Conservation (phyloP, 2,113 vertebrate genomes). For the Fregata magnificens region DNA sequence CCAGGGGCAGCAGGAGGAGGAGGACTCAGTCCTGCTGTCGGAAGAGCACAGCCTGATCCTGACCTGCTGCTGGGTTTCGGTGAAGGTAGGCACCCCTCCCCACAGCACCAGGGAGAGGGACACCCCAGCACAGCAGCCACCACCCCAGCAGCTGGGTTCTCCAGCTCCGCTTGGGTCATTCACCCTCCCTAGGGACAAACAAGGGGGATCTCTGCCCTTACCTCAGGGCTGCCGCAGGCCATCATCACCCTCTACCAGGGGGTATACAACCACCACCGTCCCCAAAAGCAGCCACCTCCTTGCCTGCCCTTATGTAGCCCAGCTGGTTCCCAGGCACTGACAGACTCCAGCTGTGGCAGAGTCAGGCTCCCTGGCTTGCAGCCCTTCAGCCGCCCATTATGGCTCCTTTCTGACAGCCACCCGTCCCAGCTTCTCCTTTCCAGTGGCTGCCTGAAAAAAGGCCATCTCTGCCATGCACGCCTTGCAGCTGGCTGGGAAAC, state of each 20-base stretch:
- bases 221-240: not conserved
- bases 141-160: not conserved
- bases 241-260: not conserved
- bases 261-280: not conserved
- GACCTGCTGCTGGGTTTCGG: constrained; percentile 91
- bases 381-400: not conserved
- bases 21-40: constrained; percentile 80
- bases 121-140: not conserved
- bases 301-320: not conserved
- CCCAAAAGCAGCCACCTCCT: not conserved
- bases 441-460: not conserved
- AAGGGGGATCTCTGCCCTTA: not conserved
- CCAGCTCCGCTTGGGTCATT: not conserved
- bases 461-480: no score
- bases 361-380: not conserved
- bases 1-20: constrained; percentile 55
- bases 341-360: not conserved
- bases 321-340: not conserved
- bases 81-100: constrained; percentile 76
- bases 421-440: not conserved
- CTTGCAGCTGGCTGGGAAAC: not conserved
- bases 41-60: constrained; percentile 88
- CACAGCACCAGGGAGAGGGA: not conserved
- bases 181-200: no score
- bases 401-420: not conserved